phyloP scores from a whole-genome alignment of 2,888 invertebrate genomes.

The Autographa pulchrina region DNA sequence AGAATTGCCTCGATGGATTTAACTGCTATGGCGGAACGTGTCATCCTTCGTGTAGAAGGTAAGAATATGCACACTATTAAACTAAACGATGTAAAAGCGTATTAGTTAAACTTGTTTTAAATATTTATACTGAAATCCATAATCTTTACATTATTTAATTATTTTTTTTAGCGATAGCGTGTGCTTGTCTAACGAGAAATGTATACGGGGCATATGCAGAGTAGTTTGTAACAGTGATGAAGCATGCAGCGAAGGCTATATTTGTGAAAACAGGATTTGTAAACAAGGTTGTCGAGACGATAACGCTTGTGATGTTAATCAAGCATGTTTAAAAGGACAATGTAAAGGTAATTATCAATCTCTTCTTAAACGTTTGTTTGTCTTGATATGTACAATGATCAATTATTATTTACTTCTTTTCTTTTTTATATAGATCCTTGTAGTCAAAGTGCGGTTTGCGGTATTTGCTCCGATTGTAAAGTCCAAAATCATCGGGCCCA shows the following conservation, averaged over 20 bases:
- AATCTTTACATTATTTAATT: neutral
- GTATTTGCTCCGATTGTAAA: constrained; percentile 94
- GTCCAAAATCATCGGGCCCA: constrained; percentile 95
- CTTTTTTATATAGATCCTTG: constrained; percentile 92
- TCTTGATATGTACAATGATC: neutral
- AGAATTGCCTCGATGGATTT: constrained; percentile 92
- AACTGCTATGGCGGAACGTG: constrained; percentile 94
- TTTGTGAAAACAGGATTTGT: constrained; percentile 96
- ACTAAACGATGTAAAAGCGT: neutral
- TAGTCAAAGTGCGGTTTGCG: constrained; percentile 92
- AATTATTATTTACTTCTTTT: constrained; percentile 12
- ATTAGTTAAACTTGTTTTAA: neutral
- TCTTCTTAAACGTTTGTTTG: neutral
- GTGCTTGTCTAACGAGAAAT: constrained; percentile 96
- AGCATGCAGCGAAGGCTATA: constrained; percentile 94
- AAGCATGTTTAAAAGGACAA: constrained; percentile 95
- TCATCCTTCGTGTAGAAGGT: constrained; percentile 94
- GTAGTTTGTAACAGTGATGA: constrained; percentile 96
- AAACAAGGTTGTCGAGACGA: constrained; percentile 96
- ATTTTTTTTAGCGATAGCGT: constrained; percentile 91
- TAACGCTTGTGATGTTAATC: constrained; percentile 92
- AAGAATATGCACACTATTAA: constrained; percentile 49
- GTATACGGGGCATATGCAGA: constrained; percentile 95
- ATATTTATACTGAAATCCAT: neutral
- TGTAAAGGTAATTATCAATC: constrained; percentile 90